Percentiles rank a stretch among this genome's conserved stretches.
Conservation (phyloP, 2,113 vertebrate species). For the Geococcyx californianus region DNA sequence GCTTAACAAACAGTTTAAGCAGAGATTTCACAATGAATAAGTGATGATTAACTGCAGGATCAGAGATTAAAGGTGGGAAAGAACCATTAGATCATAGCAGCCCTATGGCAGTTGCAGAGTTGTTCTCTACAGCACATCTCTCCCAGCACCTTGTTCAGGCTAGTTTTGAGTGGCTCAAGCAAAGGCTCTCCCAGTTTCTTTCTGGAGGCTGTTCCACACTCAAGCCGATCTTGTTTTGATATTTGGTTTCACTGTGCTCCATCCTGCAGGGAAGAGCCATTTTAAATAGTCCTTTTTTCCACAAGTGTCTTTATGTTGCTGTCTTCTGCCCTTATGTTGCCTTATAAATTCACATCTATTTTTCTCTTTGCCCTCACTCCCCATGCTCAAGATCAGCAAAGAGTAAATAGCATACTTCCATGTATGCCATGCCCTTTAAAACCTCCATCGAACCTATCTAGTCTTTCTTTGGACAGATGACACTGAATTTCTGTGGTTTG, state of each 20-base stretch:
- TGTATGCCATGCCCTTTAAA: background rate
- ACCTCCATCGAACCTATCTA: background rate
- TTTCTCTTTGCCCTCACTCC: background rate
- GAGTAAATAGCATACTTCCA: background rate
- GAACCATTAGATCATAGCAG: slow-evolving; percentile 48
- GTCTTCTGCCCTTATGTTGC: background rate
- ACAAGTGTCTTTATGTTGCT: background rate
- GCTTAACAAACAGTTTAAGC: slow-evolving; percentile 37
- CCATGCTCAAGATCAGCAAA: background rate
- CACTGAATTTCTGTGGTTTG: slow-evolving; percentile 3
- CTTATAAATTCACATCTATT: background rate
- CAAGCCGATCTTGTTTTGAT: background rate
- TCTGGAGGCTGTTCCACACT: slow-evolving; percentile 8
- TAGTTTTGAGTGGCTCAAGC: slow-evolving; percentile 47
- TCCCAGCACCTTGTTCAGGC: slow-evolving; percentile 56
- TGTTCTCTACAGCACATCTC: background rate
- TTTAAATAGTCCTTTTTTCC: background rate
- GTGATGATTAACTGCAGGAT: slow-evolving; percentile 59
- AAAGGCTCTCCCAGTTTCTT: slow-evolving; percentile 29
- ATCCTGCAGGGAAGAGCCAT: background rate
- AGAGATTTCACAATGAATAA: slow-evolving; percentile 51
- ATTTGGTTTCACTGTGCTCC: background rate
- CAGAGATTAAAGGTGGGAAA: slow-evolving; percentile 57
- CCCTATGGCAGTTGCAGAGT: slow-evolving; percentile 35
- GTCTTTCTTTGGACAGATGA: background rate